A percentile compares a stretch with the other conserved stretches of the same genome.
phyloP scores from a whole-genome alignment of 2,888 invertebrate genomes.

The Erebia epiphron region DNA sequence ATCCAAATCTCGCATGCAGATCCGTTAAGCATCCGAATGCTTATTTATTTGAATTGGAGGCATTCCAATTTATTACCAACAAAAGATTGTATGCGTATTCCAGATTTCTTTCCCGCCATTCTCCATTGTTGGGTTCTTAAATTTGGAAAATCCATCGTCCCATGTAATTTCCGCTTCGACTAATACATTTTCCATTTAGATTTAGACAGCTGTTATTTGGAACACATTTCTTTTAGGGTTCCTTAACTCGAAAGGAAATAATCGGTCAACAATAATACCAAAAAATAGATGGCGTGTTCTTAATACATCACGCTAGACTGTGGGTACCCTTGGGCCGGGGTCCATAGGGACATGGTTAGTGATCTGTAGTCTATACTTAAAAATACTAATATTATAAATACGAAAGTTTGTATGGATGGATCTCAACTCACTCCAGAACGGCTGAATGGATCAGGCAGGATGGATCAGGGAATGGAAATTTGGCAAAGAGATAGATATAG shows the following conservation, averaged over 20 bases:
- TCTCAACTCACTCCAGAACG: too few species aligned
- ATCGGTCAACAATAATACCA: not conserved
- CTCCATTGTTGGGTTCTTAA: slow-evolving; percentile 14
- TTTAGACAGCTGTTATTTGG: slow-evolving; percentile 12
- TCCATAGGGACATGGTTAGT: too few species aligned
- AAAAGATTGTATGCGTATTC: slow-evolving; percentile 19
- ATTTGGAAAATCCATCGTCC: slow-evolving; percentile 18
- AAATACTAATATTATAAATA: too few species aligned
- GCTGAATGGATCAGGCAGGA: too few species aligned
- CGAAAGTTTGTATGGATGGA: too few species aligned
- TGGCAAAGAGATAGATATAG: too few species aligned
- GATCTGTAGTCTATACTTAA: too few species aligned
- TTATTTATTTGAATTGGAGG: slow-evolving; percentile 17
- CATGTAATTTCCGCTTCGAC: slow-evolving; percentile 24
- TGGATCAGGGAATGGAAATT: too few species aligned
- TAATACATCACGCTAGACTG: not conserved
- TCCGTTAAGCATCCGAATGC: slow-evolving; percentile 15
- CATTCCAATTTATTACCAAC: slow-evolving; percentile 26
- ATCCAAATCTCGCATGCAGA: slow-evolving; percentile 13
- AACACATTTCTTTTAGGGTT: slow-evolving; percentile 8
- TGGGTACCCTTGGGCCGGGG: too few species aligned
- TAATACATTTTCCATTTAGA: slow-evolving; percentile 21
- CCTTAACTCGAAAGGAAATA: not conserved
- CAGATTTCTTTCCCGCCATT: slow-evolving; percentile 18
- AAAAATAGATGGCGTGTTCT: not conserved